Evolutionary conservation across 1,140 invertebrate genomes (phyloP).

Genomic region (Dufourea novaeangliae): DNA sequence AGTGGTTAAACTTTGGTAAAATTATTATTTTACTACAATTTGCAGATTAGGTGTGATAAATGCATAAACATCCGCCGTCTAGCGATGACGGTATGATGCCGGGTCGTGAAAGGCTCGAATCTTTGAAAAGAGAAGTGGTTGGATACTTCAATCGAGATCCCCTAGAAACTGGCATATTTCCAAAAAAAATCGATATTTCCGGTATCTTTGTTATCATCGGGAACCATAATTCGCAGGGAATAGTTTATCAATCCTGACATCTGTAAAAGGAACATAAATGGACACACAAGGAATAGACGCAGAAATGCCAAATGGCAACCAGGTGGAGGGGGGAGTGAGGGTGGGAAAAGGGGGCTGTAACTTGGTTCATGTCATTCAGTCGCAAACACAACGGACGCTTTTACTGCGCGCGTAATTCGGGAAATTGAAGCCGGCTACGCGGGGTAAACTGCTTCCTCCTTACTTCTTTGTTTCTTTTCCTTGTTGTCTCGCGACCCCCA

Average conservation of each 20-base stretch:
- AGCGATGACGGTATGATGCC: no score
- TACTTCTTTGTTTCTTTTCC: conserved; percentile 52
- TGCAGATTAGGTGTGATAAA: no score
- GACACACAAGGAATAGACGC: not conserved
- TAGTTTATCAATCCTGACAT: not conserved
- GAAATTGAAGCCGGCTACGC: conserved; percentile 66
- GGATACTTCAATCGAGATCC: no score
- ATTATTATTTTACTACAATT: no score
- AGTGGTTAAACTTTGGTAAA: no score
- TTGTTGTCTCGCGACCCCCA: conserved; percentile 6
- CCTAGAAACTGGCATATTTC: no score
- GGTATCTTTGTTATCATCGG: not conserved
- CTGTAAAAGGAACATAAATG: not conserved
- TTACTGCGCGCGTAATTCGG: conserved; percentile 64
- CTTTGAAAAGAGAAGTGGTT: no score
- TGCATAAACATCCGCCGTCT: no score
- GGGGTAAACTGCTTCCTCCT: conserved; percentile 62
- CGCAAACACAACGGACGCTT: conserved; percentile 1
- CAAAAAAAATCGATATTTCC: no score
- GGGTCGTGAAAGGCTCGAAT: no score
- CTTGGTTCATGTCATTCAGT: conserved; percentile 37
- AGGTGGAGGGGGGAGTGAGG: not conserved
- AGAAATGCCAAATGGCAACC: not conserved
- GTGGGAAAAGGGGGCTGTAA: conserved; percentile 49
- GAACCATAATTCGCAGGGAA: not conserved